Evolutionary conservation across 1,140 invertebrate species (phyloP).

Genomic region (Temnothorax nylanderi): DNA sequence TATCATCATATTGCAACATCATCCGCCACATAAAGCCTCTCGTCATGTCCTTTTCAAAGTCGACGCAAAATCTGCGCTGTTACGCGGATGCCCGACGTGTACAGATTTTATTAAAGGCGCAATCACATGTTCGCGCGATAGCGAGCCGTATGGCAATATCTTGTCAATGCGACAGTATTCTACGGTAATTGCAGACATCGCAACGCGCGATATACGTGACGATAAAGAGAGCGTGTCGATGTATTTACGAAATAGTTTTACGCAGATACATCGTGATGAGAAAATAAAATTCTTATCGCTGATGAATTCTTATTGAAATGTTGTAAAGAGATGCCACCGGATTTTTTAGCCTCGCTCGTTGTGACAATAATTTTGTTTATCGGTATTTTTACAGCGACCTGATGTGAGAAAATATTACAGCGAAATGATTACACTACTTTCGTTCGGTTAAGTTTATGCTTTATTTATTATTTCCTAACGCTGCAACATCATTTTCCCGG

Average conservation of each 20-base stretch:
- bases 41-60: slow-evolving; percentile 45
- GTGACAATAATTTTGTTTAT: background rate
- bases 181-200: slow-evolving; percentile 44
- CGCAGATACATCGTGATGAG: background rate
- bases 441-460: slow-evolving; percentile 16
- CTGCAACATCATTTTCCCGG: slow-evolving; percentile 27
- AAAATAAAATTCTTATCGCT: background rate
- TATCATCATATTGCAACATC: slow-evolving; percentile 32
- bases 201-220: background rate
- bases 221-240: background rate
- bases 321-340: background rate
- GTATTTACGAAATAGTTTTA: background rate
- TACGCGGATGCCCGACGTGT: background rate
- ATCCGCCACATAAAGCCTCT: slow-evolving; percentile 39
- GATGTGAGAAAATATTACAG: background rate
- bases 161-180: slow-evolving; percentile 37
- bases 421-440: background rate
- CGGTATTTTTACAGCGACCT: background rate
- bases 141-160: slow-evolving; percentile 41
- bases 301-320: background rate
- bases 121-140: slow-evolving; percentile 17
- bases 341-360: background rate
- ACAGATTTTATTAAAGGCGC: slow-evolving; percentile 58
- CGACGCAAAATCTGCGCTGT: slow-evolving; percentile 36
- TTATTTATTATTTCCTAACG: slow-evolving; percentile 47